Evolutionary conservation across 2,113 vertebrate species (phyloP).

Genomic region (Hippoglossus stenolepis): DNA sequence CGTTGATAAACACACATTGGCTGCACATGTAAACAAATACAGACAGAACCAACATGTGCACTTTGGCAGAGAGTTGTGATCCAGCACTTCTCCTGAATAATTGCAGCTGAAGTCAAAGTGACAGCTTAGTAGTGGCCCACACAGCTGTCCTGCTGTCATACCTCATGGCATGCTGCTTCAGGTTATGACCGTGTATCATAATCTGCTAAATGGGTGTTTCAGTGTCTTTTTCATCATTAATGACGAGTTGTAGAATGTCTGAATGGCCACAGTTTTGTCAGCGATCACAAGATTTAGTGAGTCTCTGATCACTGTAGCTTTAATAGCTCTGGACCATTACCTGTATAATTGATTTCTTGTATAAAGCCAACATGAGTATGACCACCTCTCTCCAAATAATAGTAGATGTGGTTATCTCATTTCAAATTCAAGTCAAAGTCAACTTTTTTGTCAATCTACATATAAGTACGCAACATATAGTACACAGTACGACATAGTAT

Average conservation of each 20-base stretch:
- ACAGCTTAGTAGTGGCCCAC: no score
- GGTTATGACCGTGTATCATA: background rate
- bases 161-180: background rate
- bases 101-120: constrained; percentile 9
- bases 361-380: no score
- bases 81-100: constrained; percentile 16
- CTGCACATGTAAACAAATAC: constrained; percentile 20
- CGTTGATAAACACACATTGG: constrained; percentile 32
- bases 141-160: background rate
- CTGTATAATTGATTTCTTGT: no score
- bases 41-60: background rate
- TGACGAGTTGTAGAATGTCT: background rate
- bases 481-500: no score
- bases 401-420: no score
- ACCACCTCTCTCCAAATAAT: no score
- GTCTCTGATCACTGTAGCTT: background rate
- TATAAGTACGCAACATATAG: no score
- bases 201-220: background rate
- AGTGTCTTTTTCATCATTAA: background rate
- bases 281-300: background rate
- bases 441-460: no score
- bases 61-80: constrained; percentile 17
- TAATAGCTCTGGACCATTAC: background rate
- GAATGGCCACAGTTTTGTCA: background rate
- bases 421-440: no score